Conservation (phyloP, 2,113 vertebrate genomes). For the Podarcis muralis region DNA sequence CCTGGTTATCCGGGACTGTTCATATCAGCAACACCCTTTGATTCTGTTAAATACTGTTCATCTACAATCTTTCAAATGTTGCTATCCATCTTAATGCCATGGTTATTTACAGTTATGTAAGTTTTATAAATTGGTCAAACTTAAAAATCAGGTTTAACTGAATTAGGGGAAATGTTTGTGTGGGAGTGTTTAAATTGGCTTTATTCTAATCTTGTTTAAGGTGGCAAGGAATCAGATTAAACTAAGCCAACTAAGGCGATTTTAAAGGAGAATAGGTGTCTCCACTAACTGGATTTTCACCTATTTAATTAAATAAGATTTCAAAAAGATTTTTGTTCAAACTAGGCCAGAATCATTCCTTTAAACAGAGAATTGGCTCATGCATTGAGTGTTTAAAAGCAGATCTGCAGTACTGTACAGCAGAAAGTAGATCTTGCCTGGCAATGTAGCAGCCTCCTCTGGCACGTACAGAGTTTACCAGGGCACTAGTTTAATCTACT, state of each 20-base stretch:
- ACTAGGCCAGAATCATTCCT: not conserved
- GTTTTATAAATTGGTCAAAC: not conserved
- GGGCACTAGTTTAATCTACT: not conserved
- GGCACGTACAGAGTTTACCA: not conserved
- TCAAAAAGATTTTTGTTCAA: constrained; percentile 1
- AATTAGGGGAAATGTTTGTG: not conserved
- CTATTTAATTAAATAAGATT: constrained; percentile 2
- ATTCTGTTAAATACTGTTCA: not conserved
- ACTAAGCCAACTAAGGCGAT: not conserved
- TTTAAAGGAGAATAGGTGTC: not conserved
- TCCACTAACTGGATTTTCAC: not conserved
- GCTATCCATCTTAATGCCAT: not conserved
- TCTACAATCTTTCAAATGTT: not conserved
- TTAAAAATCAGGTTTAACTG: not conserved
- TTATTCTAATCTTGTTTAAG: constrained; percentile 1
- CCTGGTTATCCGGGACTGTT: not conserved
- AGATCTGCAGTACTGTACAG: not conserved
- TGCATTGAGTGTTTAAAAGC: not conserved
- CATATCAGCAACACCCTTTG: not conserved
- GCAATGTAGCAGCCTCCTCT: not conserved
- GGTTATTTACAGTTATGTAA: not conserved
- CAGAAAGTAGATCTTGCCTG: not conserved
- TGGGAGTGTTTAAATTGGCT: not conserved
- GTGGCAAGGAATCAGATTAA: constrained; percentile 9
- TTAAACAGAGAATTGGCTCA: not conserved